A percentile compares a stretch with the other conserved stretches of the same genome.
These are phyloP conservation scores for Psilopogon haemacephalus DNA, from an alignment of 2,113 vertebrate genomes.

Conservation along the genomic window DNA sequence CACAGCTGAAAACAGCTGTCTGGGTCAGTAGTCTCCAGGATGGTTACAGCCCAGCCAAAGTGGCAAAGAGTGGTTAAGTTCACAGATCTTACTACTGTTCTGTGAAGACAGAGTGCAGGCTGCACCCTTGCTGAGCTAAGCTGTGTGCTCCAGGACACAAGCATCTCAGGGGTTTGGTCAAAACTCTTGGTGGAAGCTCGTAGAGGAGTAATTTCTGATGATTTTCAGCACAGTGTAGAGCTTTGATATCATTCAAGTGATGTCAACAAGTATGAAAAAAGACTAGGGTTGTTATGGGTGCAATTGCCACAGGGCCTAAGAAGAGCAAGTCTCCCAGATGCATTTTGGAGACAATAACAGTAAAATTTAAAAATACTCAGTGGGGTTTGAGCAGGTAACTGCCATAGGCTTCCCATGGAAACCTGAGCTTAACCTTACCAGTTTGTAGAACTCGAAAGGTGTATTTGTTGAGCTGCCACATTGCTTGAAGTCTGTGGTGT, in stretches of 20 bases:
- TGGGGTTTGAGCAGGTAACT: background rate
- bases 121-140: background rate
- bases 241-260: background rate
- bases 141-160: background rate
- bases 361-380: background rate
- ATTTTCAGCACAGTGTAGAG: background rate
- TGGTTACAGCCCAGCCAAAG: accelerated
- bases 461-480: background rate
- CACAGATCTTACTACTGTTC: accelerated
- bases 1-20: background rate
- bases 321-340: background rate
- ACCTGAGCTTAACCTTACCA: background rate
- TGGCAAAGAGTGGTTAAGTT: too few relatives aligned
- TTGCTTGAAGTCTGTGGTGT: background rate
- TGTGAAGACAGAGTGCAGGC: background rate
- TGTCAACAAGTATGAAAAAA: background rate
- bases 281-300: background rate
- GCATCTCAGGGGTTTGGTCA: background rate
- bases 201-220: background rate
- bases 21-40: background rate
- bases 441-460: background rate
- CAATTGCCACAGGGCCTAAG: background rate
- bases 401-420: background rate
- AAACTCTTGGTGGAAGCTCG: background rate
- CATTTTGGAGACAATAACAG: background rate